Evolutionary conservation across 2,888 invertebrate species (phyloP).

Genomic region (Mesochorus sp.): DNA sequence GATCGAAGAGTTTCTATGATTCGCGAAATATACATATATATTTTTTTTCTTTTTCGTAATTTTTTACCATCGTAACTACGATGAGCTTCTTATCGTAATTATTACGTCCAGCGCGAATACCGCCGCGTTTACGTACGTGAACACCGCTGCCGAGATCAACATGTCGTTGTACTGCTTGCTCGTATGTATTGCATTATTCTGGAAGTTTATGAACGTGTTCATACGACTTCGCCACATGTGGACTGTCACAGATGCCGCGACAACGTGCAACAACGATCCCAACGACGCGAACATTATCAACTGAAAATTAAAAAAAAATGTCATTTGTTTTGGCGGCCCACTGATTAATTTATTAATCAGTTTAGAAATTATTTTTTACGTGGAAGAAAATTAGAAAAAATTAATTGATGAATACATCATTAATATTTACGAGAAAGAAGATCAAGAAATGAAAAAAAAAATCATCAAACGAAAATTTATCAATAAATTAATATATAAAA

Average conservation of each 20-base stretch:
- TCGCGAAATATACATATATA: neutral
- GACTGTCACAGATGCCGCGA: conserved; percentile 87
- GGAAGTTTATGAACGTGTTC: conserved; percentile 76
- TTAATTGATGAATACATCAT: neutral
- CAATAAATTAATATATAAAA: no score
- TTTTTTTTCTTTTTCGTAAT: neutral
- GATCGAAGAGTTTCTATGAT: conserved; percentile 18
- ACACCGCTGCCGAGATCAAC: conserved; percentile 86
- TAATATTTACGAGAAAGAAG: no score
- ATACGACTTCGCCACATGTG: conserved; percentile 81
- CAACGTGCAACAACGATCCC: conserved; percentile 86
- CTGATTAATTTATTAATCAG: no score
- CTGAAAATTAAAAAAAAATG: conserved; percentile 73
- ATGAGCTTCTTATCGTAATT: conserved; percentile 83
- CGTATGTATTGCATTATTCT: conserved; percentile 83
- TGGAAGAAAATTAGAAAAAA: no score
- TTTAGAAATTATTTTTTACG: no score
- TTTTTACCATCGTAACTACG: conserved; percentile 55
- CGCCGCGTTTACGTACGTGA: conserved; percentile 85
- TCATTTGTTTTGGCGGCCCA: no score
- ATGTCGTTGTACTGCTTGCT: conserved; percentile 88
- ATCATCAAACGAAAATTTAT: no score
- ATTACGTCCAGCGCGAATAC: conserved; percentile 86
- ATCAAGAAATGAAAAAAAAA: no score
- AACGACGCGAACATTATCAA: conserved; percentile 85